Evolutionary conservation across 2,888 invertebrate species (phyloP).

Genomic region (Hydriomena furcata): DNA sequence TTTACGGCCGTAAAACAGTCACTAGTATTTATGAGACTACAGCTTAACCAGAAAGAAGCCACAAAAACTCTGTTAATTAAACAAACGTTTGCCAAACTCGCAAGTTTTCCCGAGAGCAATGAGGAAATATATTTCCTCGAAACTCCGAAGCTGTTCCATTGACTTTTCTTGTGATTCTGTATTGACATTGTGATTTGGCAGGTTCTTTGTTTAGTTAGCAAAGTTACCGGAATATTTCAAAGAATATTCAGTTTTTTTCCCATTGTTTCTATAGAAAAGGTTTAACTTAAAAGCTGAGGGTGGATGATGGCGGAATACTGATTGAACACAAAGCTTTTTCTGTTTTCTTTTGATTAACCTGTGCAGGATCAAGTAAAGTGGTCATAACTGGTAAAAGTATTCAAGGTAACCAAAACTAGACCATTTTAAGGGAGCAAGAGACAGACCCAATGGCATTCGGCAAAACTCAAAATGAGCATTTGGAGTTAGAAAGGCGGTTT

Average conservation of each 20-base stretch:
- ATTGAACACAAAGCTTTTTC: background rate
- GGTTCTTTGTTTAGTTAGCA: constrained; percentile 14
- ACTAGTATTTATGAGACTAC: too few species aligned
- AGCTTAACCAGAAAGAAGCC: background rate
- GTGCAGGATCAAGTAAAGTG: too few species aligned
- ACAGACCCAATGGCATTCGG: too few species aligned
- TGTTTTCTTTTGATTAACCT: too few species aligned
- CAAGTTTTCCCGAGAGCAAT: background rate
- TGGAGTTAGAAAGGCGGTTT: too few species aligned
- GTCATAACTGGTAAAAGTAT: too few species aligned
- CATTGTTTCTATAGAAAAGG: background rate
- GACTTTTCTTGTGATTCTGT: constrained; percentile 7
- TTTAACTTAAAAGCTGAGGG: background rate
- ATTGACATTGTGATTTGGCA: constrained; percentile 23
- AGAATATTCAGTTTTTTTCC: background rate
- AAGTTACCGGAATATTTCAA: background rate
- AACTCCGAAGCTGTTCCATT: constrained; percentile 2
- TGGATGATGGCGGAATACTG: background rate
- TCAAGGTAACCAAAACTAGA: too few species aligned
- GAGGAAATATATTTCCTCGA: background rate
- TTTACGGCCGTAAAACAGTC: too few species aligned
- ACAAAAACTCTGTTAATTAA: constrained; percentile 7
- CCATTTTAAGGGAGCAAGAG: too few species aligned
- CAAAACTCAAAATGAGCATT: too few species aligned
- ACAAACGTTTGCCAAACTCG: constrained; percentile 6